These are phyloP conservation scores for Hartigia nigra DNA, from an alignment of 2,888 invertebrate genomes.

Conservation along the genomic window DNA sequence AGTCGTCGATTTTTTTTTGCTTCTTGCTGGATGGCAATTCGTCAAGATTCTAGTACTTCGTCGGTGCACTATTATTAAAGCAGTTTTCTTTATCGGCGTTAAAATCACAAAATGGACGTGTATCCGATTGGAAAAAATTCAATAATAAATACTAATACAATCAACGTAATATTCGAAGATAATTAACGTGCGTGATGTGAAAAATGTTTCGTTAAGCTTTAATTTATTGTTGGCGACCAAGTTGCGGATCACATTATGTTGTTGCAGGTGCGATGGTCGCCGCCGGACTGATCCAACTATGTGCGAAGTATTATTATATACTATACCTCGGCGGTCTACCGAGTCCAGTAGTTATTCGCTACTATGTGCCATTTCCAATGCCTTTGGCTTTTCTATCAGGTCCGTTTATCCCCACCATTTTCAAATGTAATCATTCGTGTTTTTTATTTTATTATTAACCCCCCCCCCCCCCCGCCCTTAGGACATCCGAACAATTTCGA, in stretches of 20 bases:
- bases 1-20: background rate
- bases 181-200: background rate
- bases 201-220: background rate
- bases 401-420: background rate
- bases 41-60: background rate
- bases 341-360: background rate
- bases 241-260: constrained; percentile 28
- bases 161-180: background rate
- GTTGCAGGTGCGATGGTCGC: constrained; percentile 61
- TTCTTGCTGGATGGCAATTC: background rate
- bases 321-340: background rate
- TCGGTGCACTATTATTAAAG: background rate
- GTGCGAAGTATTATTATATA: constrained; percentile 63
- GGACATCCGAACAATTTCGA: background rate
- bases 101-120: background rate
- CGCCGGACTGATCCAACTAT: constrained; percentile 58
- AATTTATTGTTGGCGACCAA: background rate
- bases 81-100: background rate
- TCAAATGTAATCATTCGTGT: background rate
- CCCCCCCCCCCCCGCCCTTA: too few species aligned
- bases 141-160: background rate
- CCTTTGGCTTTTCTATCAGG: background rate
- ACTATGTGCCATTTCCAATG: background rate
- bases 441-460: too few species aligned
- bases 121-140: background rate